Percentiles rank a stretch among this genome's conserved stretches.
These are phyloP conservation scores for Perca fluviatilis DNA, from an alignment of 2,113 vertebrate species.

Conservation along the genomic window DNA sequence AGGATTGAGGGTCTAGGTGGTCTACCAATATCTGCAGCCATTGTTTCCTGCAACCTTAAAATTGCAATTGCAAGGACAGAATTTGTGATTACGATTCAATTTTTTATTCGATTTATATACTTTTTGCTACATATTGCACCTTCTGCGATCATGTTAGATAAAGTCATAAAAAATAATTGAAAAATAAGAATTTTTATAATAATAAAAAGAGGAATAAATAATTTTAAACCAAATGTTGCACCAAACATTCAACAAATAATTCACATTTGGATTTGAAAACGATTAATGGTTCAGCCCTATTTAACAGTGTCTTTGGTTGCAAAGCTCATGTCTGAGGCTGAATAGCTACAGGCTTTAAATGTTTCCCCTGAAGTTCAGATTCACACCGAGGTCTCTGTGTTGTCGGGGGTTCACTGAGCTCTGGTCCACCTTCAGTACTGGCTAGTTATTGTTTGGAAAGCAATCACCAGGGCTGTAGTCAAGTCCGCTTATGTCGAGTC, in stretches of 20 bases:
- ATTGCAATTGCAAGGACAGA: no score
- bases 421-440: background rate
- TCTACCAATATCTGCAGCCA: background rate
- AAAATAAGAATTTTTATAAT: no score
- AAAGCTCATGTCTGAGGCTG: background rate
- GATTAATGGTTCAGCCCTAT: background rate
- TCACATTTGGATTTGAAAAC: no score
- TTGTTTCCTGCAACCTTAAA: background rate
- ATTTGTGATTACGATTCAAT: no score
- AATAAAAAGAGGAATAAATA: no score
- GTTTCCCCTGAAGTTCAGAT: conserved; percentile 3
- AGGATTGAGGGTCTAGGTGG: background rate
- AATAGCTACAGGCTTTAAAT: background rate
- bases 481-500: no score
- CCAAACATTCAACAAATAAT: no score
- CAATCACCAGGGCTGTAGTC: background rate
- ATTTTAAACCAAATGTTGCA: no score
- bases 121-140: no score
- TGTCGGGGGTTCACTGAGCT: background rate
- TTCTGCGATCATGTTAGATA: no score
- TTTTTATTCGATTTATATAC: no score
- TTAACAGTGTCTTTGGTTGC: background rate
- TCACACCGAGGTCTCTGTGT: background rate
- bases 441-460: conserved; percentile 11
- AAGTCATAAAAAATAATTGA: no score